phyloP scores from a whole-genome alignment of 2,888 invertebrate species.

The Synergus gifuensis region DNA sequence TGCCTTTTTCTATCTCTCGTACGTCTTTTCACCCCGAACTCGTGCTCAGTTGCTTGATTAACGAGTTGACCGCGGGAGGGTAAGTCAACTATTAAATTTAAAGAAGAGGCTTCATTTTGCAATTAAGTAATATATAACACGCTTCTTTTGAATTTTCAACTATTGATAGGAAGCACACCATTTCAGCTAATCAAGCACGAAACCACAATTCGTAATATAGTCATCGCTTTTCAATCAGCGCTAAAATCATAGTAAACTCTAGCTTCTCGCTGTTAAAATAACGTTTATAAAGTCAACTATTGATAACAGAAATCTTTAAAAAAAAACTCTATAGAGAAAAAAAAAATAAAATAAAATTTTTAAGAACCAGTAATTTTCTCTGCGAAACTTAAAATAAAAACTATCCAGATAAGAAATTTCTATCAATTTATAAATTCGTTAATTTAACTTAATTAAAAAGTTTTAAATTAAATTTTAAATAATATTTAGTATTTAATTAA shows the following conservation, averaged over 20 bases:
- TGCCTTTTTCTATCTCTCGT: constrained; percentile 76
- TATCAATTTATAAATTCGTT: neutral
- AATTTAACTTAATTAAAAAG: neutral
- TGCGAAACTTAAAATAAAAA: neutral
- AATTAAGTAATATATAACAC: constrained; percentile 62
- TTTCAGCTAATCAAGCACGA: constrained; percentile 48
- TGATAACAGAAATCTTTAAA: neutral
- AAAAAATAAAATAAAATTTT: neutral
- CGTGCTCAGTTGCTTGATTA: constrained; percentile 89
- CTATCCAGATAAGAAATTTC: no score
- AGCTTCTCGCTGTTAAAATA: neutral
- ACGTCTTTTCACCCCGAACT: constrained; percentile 75
- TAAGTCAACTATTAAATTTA: constrained; percentile 80
- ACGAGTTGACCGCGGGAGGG: constrained; percentile 89
- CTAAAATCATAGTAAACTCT: constrained; percentile 1
- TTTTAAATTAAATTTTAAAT: neutral
- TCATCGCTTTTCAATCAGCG: constrained; percentile 23
- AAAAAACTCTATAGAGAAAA: neutral
- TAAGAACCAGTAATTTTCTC: neutral
- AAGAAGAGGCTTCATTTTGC: constrained; percentile 66
- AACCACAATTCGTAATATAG: constrained; percentile 47
- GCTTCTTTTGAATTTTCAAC: constrained; percentile 64
- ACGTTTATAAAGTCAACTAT: no score
- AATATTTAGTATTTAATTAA: neutral
- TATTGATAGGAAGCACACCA: constrained; percentile 60